Conservation (phyloP, 2,797 vertebrate species). For the Threskiornis aethiopicus region DNA sequence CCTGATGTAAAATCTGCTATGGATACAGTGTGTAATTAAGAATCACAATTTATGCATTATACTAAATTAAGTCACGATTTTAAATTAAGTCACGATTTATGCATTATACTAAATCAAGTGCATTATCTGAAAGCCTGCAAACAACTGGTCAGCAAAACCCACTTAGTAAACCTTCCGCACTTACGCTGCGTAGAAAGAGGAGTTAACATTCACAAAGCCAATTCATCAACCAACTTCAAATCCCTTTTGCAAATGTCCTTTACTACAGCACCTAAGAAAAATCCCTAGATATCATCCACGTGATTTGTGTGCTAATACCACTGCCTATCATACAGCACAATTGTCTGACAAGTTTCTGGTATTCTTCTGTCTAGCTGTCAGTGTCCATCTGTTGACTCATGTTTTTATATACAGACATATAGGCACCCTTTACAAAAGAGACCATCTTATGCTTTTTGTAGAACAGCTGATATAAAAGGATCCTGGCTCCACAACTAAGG, state of each 20-base stretch:
- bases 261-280: neutral
- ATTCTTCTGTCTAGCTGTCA: neutral
- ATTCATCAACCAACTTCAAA: neutral
- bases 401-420: neutral
- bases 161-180: neutral
- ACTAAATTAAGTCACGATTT: neutral
- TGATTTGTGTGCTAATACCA: neutral
- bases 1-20: fast-evolving
- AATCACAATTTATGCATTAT: neutral
- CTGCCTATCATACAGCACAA: neutral
- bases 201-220: neutral
- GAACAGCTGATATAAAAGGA: neutral
- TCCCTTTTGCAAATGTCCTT: neutral
- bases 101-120: neutral
- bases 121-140: neutral
- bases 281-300: neutral
- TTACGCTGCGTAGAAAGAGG: neutral
- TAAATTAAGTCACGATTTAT: neutral
- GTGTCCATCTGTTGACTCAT: conserved; percentile 9
- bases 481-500: neutral
- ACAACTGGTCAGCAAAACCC: neutral
- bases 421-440: neutral
- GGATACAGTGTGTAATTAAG: neutral
- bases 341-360: neutral
- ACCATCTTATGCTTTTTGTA: neutral